Conservation (phyloP, 2,888 invertebrate genomes). For the Encarsia formosa region DNA sequence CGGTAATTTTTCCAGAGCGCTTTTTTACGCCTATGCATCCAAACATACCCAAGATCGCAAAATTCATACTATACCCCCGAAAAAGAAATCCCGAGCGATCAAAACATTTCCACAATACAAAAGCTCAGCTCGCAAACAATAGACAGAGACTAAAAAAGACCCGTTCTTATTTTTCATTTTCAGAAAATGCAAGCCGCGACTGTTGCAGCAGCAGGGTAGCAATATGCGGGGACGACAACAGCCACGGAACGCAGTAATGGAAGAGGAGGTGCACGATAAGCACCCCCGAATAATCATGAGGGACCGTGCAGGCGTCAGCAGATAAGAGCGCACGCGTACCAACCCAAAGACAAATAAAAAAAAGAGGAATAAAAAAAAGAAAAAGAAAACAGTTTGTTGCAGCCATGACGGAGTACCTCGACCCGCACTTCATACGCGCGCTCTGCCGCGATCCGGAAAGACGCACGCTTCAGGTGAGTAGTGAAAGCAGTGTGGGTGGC, state of each 20-base stretch:
- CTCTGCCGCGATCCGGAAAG: slow-evolving; percentile 56
- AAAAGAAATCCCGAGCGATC: too few relatives aligned
- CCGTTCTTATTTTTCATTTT: slow-evolving; percentile 23
- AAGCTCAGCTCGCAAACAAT: not conserved
- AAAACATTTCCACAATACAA: too few relatives aligned
- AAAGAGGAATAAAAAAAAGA: not conserved
- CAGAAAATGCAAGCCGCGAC: slow-evolving; percentile 16
- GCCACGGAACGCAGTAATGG: not conserved
- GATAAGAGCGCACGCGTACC: not conserved
- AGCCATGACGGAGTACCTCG: slow-evolving; percentile 55
- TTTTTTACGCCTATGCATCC: too few relatives aligned
- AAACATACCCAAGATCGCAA: too few relatives aligned
- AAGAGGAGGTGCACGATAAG: not conserved
- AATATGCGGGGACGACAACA: slow-evolving; percentile 1
- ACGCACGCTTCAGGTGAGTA: slow-evolving; percentile 54
- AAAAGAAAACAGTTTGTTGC: not conserved
- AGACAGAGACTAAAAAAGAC: slow-evolving; percentile 19
- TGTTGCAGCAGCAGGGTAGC: slow-evolving; percentile 1
- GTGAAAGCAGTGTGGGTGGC: not conserved
- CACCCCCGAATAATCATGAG: not conserved
- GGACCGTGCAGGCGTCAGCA: not conserved
- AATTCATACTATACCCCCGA: too few relatives aligned
- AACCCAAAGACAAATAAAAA: not conserved
- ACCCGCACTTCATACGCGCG: slow-evolving; percentile 56
- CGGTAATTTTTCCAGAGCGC: too few relatives aligned